phyloP scores from a whole-genome alignment of 64 coral and sea anemone genomes.

The Hydrozoanthus tunicans region DNA sequence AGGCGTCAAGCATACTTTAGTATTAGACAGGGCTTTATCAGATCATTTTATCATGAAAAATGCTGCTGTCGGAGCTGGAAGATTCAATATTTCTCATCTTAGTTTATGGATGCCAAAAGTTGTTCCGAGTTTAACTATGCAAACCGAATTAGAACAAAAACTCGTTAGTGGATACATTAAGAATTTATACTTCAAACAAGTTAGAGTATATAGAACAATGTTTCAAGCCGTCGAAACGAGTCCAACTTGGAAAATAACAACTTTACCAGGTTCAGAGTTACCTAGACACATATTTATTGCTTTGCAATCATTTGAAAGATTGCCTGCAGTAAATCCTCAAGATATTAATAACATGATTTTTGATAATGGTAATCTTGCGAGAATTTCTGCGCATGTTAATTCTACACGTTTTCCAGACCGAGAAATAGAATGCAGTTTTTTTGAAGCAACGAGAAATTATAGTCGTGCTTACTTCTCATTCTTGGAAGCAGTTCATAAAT shows the following conservation, averaged over 20 bases:
- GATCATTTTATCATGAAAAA: slow-evolving; percentile 2
- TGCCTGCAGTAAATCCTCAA: background rate
- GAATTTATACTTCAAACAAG: background rate
- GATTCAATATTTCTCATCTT: background rate
- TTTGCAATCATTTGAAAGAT: background rate
- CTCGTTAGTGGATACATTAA: background rate
- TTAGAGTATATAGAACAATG: background rate
- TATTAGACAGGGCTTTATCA: background rate
- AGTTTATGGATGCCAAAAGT: background rate
- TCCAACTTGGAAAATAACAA: background rate
- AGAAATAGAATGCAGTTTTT: background rate
- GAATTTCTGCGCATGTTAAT: background rate
- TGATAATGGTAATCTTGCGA: background rate
- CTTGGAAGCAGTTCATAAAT: no score
- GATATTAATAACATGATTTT: background rate
- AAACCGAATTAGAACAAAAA: background rate
- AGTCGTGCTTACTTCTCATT: no score
- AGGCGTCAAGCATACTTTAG: slow-evolving; percentile 32
- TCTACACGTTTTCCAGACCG: background rate
- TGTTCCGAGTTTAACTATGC: background rate
- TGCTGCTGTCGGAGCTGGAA: background rate
- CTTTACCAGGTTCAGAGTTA: background rate
- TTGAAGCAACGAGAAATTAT: no score
- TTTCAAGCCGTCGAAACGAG: background rate
- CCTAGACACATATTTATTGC: background rate